phyloP scores from a whole-genome alignment of 2,888 invertebrate species.

The Petrolisthes cinctipes region DNA sequence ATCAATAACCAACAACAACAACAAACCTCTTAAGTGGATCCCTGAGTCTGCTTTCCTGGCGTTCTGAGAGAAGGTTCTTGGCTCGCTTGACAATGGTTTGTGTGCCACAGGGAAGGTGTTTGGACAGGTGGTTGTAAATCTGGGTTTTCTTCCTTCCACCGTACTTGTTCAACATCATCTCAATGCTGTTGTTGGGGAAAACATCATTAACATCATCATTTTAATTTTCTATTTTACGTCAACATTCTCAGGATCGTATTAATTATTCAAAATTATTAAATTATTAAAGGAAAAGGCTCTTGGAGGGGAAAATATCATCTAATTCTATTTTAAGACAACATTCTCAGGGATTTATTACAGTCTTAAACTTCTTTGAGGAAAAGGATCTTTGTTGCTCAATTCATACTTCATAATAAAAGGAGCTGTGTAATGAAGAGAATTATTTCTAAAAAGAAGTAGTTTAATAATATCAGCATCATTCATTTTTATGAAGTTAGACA shows the following conservation, averaged over 20 bases:
- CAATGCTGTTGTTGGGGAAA: conserved; percentile 52
- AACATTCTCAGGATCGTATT: not conserved
- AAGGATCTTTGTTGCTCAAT: no score
- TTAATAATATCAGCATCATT: not conserved
- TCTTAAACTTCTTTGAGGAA: no score
- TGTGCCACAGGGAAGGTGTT: conserved; percentile 74
- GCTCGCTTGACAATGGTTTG: conserved; percentile 74
- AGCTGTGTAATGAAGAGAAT: no score
- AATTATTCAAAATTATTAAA: not conserved
- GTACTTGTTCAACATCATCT: conserved; percentile 52
- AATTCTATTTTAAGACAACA: no score
- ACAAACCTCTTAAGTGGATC: conserved; percentile 72
- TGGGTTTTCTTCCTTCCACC: conserved; percentile 64
- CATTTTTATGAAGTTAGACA: not conserved
- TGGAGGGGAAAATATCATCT: not conserved
- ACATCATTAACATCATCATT: not conserved
- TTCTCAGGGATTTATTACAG: no score
- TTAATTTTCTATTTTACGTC: not conserved
- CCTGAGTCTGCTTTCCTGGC: conserved; percentile 72
- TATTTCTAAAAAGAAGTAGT: not conserved
- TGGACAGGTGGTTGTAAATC: conserved; percentile 73
- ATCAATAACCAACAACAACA: no score
- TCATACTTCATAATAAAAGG: no score
- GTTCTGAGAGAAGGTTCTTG: conserved; percentile 73
- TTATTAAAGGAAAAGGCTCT: not conserved